Evolutionary conservation across 2,797 vertebrate genomes (phyloP).

Genomic region (Parauchenoglanis punctatus): DNA sequence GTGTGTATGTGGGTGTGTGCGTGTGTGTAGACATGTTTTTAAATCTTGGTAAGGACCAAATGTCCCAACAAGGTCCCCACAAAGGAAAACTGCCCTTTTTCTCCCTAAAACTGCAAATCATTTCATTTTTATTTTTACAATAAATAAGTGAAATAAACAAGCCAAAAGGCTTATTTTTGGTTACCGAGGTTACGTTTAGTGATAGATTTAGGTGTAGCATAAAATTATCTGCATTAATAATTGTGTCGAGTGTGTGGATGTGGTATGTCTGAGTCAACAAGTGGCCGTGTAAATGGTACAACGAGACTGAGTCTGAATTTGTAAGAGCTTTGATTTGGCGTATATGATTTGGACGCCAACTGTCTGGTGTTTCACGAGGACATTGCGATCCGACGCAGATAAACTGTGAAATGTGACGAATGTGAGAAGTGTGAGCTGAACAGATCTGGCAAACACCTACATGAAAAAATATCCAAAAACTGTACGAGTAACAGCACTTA

Average conservation of each 20-base stretch:
- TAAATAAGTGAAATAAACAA: neutral
- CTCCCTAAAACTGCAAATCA: neutral
- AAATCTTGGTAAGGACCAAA: no score
- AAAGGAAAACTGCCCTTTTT: neutral
- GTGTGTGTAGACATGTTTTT: no score
- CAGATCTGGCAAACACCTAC: neutral
- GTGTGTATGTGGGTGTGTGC: no score
- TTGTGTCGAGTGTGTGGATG: neutral
- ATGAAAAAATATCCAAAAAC: neutral
- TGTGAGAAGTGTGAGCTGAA: neutral
- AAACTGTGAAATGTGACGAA: slow-evolving; percentile 5
- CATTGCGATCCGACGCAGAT: neutral
- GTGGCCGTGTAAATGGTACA: neutral
- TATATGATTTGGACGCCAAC: neutral
- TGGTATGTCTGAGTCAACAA: neutral
- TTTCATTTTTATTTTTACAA: no score
- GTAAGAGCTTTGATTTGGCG: neutral
- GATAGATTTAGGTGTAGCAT: neutral
- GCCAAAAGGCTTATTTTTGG: neutral
- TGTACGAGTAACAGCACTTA: neutral
- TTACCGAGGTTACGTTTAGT: neutral
- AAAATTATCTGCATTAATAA: neutral
- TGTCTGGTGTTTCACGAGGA: neutral
- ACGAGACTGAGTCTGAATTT: neutral
- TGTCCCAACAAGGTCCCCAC: no score